A percentile compares a stretch with the other conserved stretches of the same genome.
phyloP scores from a whole-genome alignment of 2,113 vertebrate species.

The Nesoenas mayeri region DNA sequence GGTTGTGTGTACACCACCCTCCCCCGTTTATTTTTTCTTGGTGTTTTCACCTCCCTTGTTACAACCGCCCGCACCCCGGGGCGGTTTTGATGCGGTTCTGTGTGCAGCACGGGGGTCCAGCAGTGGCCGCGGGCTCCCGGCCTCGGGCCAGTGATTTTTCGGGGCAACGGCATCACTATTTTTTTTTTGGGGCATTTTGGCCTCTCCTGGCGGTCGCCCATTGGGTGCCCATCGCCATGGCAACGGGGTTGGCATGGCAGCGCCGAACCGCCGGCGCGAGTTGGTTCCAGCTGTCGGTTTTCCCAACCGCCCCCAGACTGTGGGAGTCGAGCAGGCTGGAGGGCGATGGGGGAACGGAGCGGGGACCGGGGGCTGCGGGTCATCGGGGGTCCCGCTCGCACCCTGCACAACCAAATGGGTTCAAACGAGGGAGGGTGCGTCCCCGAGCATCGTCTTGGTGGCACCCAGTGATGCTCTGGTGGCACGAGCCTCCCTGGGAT shows the following conservation, averaged over 20 bases:
- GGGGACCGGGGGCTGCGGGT: neutral
- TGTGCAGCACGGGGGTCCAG: fast-evolving
- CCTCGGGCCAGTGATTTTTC: neutral
- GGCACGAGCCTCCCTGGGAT: fast-evolving
- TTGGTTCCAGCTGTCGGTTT: slow-evolving; percentile 49
- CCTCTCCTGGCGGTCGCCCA: slow-evolving; percentile 27
- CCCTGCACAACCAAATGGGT: fast-evolving
- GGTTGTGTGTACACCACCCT: neutral
- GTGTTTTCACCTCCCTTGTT: neutral
- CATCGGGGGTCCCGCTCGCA: fast-evolving
- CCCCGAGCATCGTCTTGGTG: fast-evolving
- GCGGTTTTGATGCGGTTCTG: fast-evolving
- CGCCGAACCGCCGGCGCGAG: neutral
- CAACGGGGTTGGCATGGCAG: slow-evolving; percentile 69
- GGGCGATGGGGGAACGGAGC: neutral
- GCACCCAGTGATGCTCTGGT: neutral
- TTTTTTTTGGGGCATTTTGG: neutral
- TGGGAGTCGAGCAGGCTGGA: slow-evolving; percentile 3
- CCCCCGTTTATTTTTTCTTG: fast-evolving
- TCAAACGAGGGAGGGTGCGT: fast-evolving
- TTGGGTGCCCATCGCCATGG: slow-evolving; percentile 57
- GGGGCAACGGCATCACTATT: neutral
- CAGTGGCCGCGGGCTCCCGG: fast-evolving
- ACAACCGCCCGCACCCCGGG: fast-evolving
- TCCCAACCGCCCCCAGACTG: slow-evolving; percentile 33